Base-by-base conservation (phyloP, 2,797 vertebrate genomes). In the Myripristis murdjan region DNA sequence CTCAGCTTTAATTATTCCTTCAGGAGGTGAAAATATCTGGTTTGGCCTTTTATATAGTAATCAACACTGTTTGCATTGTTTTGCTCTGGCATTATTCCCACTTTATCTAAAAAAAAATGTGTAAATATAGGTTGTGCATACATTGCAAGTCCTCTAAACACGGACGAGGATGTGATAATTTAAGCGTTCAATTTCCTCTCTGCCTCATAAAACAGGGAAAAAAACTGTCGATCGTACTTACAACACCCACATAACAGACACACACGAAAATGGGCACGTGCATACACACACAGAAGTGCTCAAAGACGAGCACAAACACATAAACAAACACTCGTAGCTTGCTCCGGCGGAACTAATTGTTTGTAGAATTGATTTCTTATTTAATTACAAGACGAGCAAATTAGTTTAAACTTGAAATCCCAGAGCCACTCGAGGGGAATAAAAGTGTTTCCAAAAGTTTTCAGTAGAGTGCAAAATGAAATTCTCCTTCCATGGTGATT, bases 291-390 rank as follows among this genome's bases (percentile, higher is more conserved):
- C 16, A 56, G 18, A 61, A 41, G 22, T 2, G 26, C 59, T 72
- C 53, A 60, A 37, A 70, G 28, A 4, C 72, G 14, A 64, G 69
- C 48, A 26, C 60, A 70, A 54, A 56, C 75, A 64, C 74, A 70
- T 23, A 6, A 68, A 51, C 33, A 60, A 63, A 44, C 52, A 43
- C 37, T 41, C 70, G 66, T 56, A 41, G 62, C 75, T 79, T 44
- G 60, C 81, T 73, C 69, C 39, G 10, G 66, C 58, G 11, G 81
- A 87, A 76, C 85, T 84, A 89, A 87, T 87, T 89, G 86, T 87
- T 91, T 90, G 82, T 86, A 73, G 75, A 84, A 91, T 85, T 85
- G 75, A 88, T 89, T 90, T 84, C 81, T 93, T 86, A 91, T 93
- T 92, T 89, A 92, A 93, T 94, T 89, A 84, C 73, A 74, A 77